Evolutionary conservation across 2,888 invertebrate species (phyloP).

Genomic region (Mechanitis messenoides): DNA sequence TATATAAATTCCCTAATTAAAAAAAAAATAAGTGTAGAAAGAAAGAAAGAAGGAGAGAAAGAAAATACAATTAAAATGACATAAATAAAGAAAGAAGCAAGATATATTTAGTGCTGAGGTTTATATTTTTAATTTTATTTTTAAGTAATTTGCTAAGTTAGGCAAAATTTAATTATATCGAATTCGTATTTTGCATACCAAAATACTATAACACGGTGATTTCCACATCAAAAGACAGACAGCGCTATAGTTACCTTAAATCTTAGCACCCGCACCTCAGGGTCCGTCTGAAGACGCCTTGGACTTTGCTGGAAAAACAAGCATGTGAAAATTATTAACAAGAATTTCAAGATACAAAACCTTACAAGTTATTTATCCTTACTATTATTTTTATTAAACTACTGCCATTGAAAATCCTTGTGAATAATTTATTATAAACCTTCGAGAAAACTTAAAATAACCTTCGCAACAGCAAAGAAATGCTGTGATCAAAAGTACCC

Average conservation of each 20-base stretch:
- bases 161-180: background rate
- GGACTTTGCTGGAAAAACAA: conserved; percentile 27
- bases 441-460: background rate
- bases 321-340: conserved; percentile 33
- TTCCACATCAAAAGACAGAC: conserved; percentile 24
- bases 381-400: no score
- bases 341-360: background rate
- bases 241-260: conserved; percentile 49
- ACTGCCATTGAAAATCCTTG: no score
- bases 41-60: no score
- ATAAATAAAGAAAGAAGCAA: no score
- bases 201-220: background rate
- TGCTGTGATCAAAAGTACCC: conserved; percentile 35
- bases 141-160: background rate
- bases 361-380: no score
- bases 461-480: conserved; percentile 21
- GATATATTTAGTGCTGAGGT: background rate
- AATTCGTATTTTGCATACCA: background rate
- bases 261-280: conserved; percentile 58
- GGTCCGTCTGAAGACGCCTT: conserved; percentile 46
- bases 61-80: no score
- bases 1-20: no score
- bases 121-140: background rate
- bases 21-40: no score
- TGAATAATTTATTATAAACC: no score